Conservation (phyloP, 2,113 vertebrate species). For the Phalacrocorax brasilianus region DNA sequence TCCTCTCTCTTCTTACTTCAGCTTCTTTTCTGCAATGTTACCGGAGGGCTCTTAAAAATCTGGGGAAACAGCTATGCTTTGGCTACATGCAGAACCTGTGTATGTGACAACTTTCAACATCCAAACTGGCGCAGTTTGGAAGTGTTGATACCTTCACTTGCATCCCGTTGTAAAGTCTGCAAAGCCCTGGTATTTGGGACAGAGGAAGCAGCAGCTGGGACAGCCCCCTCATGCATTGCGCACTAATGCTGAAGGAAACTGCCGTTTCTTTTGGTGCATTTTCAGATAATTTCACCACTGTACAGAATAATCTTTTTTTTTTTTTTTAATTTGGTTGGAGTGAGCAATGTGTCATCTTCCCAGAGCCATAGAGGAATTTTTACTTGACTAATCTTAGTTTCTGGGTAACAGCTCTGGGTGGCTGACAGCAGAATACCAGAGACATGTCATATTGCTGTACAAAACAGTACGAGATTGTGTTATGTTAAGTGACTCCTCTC, state of each 20-base stretch:
- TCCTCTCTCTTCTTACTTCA: background rate
- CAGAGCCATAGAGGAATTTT: background rate
- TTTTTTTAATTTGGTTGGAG: background rate
- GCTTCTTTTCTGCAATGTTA: background rate
- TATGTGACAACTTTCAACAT: background rate
- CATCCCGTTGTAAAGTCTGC: background rate
- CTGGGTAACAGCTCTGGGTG: background rate
- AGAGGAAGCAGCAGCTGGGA: background rate
- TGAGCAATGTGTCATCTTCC: background rate
- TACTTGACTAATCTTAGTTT: background rate
- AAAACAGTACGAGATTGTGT: background rate
- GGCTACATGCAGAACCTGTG: background rate
- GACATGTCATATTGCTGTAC: fast-evolving
- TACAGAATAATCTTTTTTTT: background rate
- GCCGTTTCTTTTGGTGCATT: background rate
- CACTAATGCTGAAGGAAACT: background rate
- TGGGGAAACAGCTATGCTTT: background rate
- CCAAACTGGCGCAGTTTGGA: background rate
- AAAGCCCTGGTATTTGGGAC: background rate
- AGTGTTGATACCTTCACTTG: background rate
- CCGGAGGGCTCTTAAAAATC: background rate
- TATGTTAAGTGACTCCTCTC: background rate
- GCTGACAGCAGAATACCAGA: background rate
- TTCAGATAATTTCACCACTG: background rate
- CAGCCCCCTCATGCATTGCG: background rate